These are phyloP conservation scores for Vombatus ursinus DNA, from an alignment of 2,113 vertebrate species.

Conservation along the genomic window DNA sequence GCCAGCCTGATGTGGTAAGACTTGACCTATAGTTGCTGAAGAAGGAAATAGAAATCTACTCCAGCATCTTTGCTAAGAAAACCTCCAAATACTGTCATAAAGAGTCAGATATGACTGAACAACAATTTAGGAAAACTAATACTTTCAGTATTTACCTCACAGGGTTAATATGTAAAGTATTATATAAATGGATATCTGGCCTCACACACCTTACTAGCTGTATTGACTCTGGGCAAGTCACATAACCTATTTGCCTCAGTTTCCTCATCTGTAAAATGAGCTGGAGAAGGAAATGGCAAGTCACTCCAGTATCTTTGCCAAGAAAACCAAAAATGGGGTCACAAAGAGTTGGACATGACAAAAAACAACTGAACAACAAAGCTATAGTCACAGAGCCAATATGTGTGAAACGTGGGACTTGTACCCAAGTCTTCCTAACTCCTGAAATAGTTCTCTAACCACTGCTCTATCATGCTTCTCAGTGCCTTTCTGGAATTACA, in stretches of 20 bases:
- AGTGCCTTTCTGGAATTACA: not conserved
- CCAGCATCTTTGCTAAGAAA: not conserved
- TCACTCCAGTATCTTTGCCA: no score
- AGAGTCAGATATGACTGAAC: not conserved
- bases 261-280: no score
- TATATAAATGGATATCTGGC: no score
- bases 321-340: no score
- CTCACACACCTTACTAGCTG: no score
- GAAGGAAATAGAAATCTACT: not conserved
- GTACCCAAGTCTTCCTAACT: not conserved
- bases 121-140: no score
- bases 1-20: not conserved
- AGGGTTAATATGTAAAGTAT: no score
- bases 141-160: no score
- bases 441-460: not conserved
- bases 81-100: not conserved
- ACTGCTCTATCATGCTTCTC: not conserved
- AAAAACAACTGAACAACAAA: not conserved
- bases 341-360: no score
- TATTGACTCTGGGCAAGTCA: no score
- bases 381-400: not conserved
- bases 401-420: not conserved
- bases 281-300: no score
- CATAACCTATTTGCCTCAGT: no score
- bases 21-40: not conserved